Percentiles rank a stretch among this genome's conserved stretches.
These are phyloP conservation scores for Enteromius unitaeniatus DNA, from an alignment of 2,797 vertebrate species.

Conservation along the genomic window DNA sequence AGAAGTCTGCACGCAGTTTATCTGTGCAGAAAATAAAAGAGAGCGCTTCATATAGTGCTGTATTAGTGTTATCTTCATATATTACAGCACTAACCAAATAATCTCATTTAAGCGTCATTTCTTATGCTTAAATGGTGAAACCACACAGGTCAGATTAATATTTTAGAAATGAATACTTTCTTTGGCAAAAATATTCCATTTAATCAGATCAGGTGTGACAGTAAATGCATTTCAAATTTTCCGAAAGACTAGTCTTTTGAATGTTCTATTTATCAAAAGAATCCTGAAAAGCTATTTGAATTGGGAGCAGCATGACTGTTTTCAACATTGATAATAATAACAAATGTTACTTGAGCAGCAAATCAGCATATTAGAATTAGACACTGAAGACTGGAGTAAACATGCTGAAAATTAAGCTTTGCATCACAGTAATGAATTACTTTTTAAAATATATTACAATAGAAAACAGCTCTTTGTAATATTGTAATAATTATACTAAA, in stretches of 20 bases:
- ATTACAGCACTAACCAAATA: not conserved
- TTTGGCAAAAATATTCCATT: not conserved
- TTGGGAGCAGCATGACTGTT: not conserved
- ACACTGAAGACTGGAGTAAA: not conserved
- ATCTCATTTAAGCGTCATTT: not conserved
- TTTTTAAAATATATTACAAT: not conserved
- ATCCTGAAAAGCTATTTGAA: not conserved
- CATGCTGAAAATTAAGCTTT: not conserved
- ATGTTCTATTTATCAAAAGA: not conserved
- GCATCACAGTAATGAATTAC: not conserved
- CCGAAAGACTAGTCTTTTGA: not conserved
- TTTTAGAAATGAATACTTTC: not conserved
- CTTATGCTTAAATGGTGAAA: not conserved
- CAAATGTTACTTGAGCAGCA: not conserved
- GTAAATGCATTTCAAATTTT: not conserved
- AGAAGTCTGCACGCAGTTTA: slow-evolving; percentile 11
- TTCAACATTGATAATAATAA: not conserved
- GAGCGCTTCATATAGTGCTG: not conserved
- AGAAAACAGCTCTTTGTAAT: not conserved
- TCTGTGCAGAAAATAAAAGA: not conserved
- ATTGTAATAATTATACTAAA: not conserved
- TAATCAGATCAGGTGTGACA: not conserved
- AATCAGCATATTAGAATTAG: not conserved
- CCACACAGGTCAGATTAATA: not conserved
- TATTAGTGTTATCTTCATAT: not conserved